phyloP scores from a whole-genome alignment of 2,797 vertebrate species.

The Epinephelus coioides region DNA sequence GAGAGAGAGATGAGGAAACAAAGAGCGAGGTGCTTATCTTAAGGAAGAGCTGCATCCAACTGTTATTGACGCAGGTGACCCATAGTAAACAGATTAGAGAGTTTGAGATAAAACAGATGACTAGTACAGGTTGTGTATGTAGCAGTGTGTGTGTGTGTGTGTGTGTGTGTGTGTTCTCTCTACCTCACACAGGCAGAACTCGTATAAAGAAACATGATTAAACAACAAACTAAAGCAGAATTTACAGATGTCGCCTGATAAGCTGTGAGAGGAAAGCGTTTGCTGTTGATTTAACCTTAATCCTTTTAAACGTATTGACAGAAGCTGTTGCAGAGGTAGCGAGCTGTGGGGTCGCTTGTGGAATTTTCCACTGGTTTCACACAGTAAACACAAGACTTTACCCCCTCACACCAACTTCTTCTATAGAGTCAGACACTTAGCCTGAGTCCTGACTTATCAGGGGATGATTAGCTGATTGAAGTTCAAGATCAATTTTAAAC shows the following conservation, averaged over 20 bases:
- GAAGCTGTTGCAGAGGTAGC: constrained; percentile 40
- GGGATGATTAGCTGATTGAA: constrained; percentile 48
- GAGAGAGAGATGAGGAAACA: constrained; percentile 34
- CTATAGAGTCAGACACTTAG: constrained; percentile 8
- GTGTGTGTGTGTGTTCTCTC: constrained; percentile 25
- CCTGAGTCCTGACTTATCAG: constrained; percentile 36
- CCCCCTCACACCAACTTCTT: not conserved
- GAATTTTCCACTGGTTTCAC: constrained; percentile 59
- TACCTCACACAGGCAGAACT: constrained; percentile 39
- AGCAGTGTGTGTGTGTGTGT: constrained; percentile 3
- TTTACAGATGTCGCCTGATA: constrained; percentile 60
- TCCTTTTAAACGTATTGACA: constrained; percentile 60
- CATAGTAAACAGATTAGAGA: constrained; percentile 52
- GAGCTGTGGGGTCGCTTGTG: constrained; percentile 28
- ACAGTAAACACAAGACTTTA: constrained; percentile 6
- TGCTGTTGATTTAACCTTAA: constrained; percentile 61
- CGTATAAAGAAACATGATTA: constrained; percentile 36
- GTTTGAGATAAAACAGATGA: constrained; percentile 56
- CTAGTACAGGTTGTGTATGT: not conserved
- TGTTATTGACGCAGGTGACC: constrained; percentile 71
- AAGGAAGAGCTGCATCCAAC: constrained; percentile 62
- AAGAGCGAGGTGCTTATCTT: constrained; percentile 61
- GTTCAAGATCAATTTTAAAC: constrained; percentile 50
- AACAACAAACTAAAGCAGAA: constrained; percentile 52
- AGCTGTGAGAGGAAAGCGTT: constrained; percentile 47